Percentiles rank a stretch among this genome's conserved stretches.
Evolutionary conservation across 2,113 vertebrate species (phyloP).

Genomic region (Nyctibius bracteatus): DNA sequence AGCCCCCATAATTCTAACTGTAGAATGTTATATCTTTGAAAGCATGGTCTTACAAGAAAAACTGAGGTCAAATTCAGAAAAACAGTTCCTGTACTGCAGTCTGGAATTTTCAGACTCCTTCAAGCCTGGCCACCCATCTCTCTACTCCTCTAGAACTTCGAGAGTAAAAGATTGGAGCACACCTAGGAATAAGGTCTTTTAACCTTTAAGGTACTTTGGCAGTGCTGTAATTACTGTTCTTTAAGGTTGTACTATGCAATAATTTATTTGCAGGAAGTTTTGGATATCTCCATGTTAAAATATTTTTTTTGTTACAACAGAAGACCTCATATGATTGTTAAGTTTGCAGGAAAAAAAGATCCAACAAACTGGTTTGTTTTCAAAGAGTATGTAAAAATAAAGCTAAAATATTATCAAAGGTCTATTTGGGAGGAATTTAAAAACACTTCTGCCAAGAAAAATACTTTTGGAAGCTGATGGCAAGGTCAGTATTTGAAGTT

Average conservation of each 20-base stretch:
- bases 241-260: neutral
- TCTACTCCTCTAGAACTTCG: neutral
- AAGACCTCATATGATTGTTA: neutral
- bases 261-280: constrained; percentile 18
- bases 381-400: constrained; percentile 1
- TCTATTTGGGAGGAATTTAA: neutral
- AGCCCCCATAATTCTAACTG: neutral
- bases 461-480: neutral
- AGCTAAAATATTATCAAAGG: constrained; percentile 24
- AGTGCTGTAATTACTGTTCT: neutral
- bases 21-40: neutral
- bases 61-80: neutral
- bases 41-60: neutral
- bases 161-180: neutral
- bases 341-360: neutral
- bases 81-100: neutral
- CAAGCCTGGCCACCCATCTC: neutral
- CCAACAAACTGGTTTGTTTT: constrained; percentile 9
- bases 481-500: constrained; percentile 22
- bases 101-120: neutral
- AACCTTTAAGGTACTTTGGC: neutral
- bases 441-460: constrained; percentile 8
- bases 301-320: neutral
- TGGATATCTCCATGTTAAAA: neutral
- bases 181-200: neutral